Conservation (phyloP, 2,113 vertebrate genomes). For the Xiphophorus hellerii region DNA sequence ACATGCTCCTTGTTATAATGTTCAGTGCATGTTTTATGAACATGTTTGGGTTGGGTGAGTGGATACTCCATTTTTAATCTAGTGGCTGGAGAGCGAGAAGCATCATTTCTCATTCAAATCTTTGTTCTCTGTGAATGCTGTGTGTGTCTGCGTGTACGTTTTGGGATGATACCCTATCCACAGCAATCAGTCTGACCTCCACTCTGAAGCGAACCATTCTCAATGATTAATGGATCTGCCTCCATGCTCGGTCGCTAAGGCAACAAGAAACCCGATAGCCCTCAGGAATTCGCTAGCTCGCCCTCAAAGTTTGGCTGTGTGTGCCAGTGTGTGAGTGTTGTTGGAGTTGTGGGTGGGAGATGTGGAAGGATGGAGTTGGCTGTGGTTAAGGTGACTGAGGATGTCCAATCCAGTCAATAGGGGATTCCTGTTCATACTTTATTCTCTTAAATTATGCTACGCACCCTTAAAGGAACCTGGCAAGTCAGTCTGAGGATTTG, state of each 20-base stretch:
- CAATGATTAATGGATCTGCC: constrained; percentile 99
- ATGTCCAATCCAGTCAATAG: constrained; percentile 33
- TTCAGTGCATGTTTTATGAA: neutral
- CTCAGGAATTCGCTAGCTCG: constrained; percentile 95
- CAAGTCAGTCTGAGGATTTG: neutral
- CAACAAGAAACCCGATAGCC: constrained; percentile 96
- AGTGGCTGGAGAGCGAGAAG: constrained; percentile 78
- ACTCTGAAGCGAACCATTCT: constrained; percentile 92
- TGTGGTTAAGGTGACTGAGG: constrained; percentile 53
- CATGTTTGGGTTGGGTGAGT: neutral
- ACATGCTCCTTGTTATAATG: neutral
- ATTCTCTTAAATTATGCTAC: constrained; percentile 15
- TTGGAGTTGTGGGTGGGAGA: constrained; percentile 60
- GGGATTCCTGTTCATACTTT: constrained; percentile 3
- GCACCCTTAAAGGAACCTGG: constrained; percentile 13
- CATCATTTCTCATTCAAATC: constrained; percentile 97
- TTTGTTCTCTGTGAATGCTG: constrained; percentile 83
- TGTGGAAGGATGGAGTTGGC: constrained; percentile 61
- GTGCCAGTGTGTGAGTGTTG: constrained; percentile 46
- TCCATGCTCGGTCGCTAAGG: constrained; percentile 96
- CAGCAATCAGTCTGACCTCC: constrained; percentile 99
- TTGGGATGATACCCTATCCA: constrained; percentile 99
- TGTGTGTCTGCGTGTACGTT: constrained; percentile 48
- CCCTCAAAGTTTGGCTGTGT: constrained; percentile 68
- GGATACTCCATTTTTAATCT: constrained; percentile 17